These are phyloP conservation scores for Podarcis siculus DNA, from an alignment of 2,797 vertebrate species.

Conservation along the genomic window DNA sequence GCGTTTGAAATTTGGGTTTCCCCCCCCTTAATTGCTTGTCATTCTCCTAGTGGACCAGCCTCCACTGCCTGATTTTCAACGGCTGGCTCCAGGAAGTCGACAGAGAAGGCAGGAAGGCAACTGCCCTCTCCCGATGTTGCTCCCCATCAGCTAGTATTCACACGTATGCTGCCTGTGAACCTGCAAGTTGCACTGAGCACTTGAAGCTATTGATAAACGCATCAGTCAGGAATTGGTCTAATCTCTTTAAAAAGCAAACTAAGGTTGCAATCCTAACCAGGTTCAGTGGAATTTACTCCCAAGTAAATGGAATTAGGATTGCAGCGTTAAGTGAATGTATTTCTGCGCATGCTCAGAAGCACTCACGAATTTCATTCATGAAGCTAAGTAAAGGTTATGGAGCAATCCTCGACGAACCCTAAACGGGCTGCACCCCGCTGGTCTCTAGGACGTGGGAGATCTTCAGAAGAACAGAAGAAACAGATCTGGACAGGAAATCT, in stretches of 20 bases:
- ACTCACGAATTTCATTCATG: neutral
- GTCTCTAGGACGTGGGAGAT: conserved; percentile 33
- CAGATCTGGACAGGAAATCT: neutral
- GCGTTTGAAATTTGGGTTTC: too few relatives aligned
- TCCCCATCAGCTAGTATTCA: neutral
- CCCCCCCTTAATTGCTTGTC: too few relatives aligned
- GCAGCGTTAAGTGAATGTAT: neutral
- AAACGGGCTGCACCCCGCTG: neutral
- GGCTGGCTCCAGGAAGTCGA: neutral
- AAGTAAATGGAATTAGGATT: too few relatives aligned
- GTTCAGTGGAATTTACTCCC: too few relatives aligned
- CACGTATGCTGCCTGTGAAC: too few relatives aligned
- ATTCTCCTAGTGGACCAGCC: neutral
- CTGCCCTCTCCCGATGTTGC: neutral
- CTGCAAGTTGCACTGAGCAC: neutral
- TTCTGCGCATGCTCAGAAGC: neutral
- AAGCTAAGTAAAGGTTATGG: neutral
- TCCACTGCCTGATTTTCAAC: neutral
- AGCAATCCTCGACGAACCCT: neutral
- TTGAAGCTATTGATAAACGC: too few relatives aligned
- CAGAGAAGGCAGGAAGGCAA: neutral
- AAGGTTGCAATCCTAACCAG: too few relatives aligned
- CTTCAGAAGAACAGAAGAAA: conserved; percentile 39
- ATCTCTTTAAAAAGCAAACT: too few relatives aligned
- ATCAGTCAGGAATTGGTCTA: too few relatives aligned